Base-by-base conservation (phyloP, 2,797 vertebrate genomes). In the Naso thynnoides region DNA sequence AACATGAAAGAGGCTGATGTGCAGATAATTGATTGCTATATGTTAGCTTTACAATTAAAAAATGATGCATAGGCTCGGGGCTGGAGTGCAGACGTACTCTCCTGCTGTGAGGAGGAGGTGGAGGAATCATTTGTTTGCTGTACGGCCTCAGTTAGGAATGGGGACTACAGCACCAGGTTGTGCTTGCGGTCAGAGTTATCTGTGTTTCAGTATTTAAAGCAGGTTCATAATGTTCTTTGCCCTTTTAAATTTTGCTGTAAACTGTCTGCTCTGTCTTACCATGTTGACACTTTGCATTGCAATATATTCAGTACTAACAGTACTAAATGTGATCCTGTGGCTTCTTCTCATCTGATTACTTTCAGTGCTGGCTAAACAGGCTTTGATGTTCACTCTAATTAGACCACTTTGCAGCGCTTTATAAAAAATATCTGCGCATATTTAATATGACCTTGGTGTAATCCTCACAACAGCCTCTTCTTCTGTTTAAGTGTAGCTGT, bases 351-450 rank as follows among this genome's bases (percentile, higher is more conserved):
- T 76, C 72, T 67, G 42, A 23, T 80, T 78, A 42, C 49, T 73
- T 45, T 55, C 36, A 41, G 47, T 70, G 38, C 42, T 70, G 47
- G 21, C 57, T 74, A 31, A 73, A 62, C 45, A 71, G 56, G 55
- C 77, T 81, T 85, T 88, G 73, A 73, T 81, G 78, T 82, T 83
- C 27, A 45, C 56, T 76, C 69, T 82, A 88, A 88, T 90, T 81
- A 85, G 72, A 86, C 53, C 58, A 79, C 58, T 81, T 81, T 86
- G 70, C 82, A 61, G 73, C 14, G 16, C 58, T 61, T 78, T 86
- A 9, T 77, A 69, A 69, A 65, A 8, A 31, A 33, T 21, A 70
- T 77, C 55, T 36, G 38, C 19, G 13, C 78, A 72, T 87, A 73
- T 70, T 82, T 73, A 74, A 81, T 71, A 52, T 71, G 80, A 85